Base-by-base conservation (phyloP, 1,140 invertebrate species). In the Pseudachorutes palmiensis region DNA sequence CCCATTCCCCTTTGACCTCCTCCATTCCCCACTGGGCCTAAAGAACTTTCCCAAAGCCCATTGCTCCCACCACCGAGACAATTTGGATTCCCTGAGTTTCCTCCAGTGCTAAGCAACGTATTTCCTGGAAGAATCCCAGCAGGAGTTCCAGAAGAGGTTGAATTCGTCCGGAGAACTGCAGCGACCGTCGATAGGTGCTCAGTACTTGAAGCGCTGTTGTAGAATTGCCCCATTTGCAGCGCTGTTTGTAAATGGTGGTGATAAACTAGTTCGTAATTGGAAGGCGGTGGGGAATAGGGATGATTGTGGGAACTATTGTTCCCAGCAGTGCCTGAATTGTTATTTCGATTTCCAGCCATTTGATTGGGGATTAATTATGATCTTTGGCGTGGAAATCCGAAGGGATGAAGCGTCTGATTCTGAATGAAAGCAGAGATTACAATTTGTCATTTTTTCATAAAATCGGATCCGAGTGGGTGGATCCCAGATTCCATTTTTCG, bases 211-310 rank as follows among this genome's bases (percentile, higher is more conserved):
- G 51, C 67, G 5, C 69, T 64, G 59, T 58, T 70, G 48, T 73
- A 73, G 66, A 73, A 73, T 45, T 73, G 72, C 64, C 72, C 72
- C 72, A 73, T 73, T 67, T 73, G 71, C 36, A 73, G 61, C 22
- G 70, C 70, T 14, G 69, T 67, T 30, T 67, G 66, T n/a, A 65
- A 31, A 65, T 71, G 70, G 55, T 71, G 70, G 57, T 71, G 70
- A 28, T 71, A 71, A 24, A 65, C 70, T 5, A 71, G 57, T 58
- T 69, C 70, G 64, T 71, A 71, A 30, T 66, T 69, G 9, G 70
- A 24, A 48, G 22, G 61, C 19, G 61, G 2, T 9, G 33, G 22
- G 12, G 41, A 19, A 30, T 30, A 63, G 9, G 9, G 14, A 26
- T 9, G 3, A n/a, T 63, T 9, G 22, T 41, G 5, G 12, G 9